These are phyloP conservation scores for Drosophila navojoa DNA, from an alignment of 1,140 invertebrate genomes.

Conservation along the genomic window DNA sequence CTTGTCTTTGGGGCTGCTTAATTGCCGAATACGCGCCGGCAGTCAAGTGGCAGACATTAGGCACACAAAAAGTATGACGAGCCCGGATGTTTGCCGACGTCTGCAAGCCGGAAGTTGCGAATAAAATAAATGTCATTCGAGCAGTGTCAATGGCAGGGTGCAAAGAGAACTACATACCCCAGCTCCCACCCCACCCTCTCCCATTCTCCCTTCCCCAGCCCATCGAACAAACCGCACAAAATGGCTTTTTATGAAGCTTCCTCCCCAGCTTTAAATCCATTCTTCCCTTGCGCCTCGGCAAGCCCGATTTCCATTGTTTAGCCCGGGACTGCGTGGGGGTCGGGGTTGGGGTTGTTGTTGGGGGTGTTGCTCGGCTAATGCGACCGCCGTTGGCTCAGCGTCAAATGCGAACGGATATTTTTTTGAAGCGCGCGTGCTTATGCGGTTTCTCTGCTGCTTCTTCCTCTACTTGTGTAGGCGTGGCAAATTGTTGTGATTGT, in stretches of 20 bases:
- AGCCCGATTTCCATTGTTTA: constrained; percentile 38
- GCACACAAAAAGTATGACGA: constrained; percentile 79
- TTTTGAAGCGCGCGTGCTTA: constrained; percentile 63
- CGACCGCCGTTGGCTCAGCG: constrained; percentile 40
- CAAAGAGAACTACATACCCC: constrained; percentile 9
- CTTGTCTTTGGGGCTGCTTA: constrained; percentile 66
- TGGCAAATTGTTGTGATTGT: constrained; percentile 82
- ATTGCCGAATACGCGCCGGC: constrained; percentile 81
- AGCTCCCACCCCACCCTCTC: not conserved
- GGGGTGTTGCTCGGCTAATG: constrained; percentile 44
- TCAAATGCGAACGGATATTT: constrained; percentile 49
- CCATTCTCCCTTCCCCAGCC: not conserved
- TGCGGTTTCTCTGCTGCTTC: constrained; percentile 53
- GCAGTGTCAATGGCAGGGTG: constrained; percentile 8
- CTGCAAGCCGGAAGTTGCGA: constrained; percentile 76
- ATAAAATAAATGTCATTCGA: constrained; percentile 79
- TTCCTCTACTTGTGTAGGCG: constrained; percentile 54
- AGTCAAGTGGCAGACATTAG: constrained; percentile 78
- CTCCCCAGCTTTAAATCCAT: constrained; percentile 7
- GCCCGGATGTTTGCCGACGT: constrained; percentile 76
- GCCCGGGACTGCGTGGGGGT: not conserved
- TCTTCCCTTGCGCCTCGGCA: constrained; percentile 4
- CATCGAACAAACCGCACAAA: constrained; percentile 66
- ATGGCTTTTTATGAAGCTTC: constrained; percentile 76
- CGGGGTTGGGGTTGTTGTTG: not conserved